phyloP scores from a whole-genome alignment of 2,797 vertebrate species.

The Morelia viridis region DNA sequence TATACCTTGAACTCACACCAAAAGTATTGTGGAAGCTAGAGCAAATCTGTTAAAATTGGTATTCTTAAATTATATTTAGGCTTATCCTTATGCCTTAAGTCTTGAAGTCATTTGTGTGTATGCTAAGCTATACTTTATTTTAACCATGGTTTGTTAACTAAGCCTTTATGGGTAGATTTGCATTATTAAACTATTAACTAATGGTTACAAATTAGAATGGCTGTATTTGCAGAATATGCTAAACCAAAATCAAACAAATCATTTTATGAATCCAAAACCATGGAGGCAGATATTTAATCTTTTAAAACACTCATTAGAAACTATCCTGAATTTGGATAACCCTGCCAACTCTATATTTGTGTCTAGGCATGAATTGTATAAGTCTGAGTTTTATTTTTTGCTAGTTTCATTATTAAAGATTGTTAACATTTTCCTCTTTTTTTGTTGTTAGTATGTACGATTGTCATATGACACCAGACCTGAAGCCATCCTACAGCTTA shows the following conservation, averaged over 20 bases:
- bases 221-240: background rate
- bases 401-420: constrained; percentile 32
- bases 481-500: constrained; percentile 90
- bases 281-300: background rate
- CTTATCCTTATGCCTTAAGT: background rate
- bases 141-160: background rate
- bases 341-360: background rate
- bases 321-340: background rate
- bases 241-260: background rate
- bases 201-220: background rate
- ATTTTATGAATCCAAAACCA: background rate
- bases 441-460: constrained; percentile 85
- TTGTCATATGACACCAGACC: constrained; percentile 91
- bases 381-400: background rate
- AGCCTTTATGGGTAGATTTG: background rate
- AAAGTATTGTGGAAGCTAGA: background rate
- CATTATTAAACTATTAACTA: background rate
- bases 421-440: constrained; percentile 10
- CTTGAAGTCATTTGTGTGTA: background rate
- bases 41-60: background rate
- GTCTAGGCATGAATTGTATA: background rate
- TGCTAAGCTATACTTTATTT: background rate
- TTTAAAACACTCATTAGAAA: background rate
- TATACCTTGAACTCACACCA: background rate
- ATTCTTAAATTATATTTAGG: background rate